Base-by-base conservation (phyloP, 2,888 invertebrate genomes). In the Drosophila birchii region DNA sequence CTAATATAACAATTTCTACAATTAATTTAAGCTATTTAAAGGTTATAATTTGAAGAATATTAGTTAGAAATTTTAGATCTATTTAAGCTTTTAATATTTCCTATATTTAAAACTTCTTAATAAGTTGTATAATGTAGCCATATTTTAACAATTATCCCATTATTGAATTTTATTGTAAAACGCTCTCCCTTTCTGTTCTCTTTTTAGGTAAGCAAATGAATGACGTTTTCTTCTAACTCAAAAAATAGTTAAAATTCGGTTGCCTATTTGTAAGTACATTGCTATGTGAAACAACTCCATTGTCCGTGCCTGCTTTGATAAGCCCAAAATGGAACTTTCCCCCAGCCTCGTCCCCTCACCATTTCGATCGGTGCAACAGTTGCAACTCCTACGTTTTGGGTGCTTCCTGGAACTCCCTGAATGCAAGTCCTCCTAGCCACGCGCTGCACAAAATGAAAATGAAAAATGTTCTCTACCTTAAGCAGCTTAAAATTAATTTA, bases 401-500 rank as follows among this genome's bases (percentile, higher is more conserved):
- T 9, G 16, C 49, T 8, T 20, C 56, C 41, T 38, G 29, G 45
- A 45, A 45, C 23, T 23, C 4, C 44, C 54, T 55, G 67, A 58
- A 47, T 47, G 36, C 47, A 72, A 36, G 73, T 68, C 16, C 45
- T 18, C 23, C 53, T 29, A 23, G 60, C 56, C 66, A 58, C 53
- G 57, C 61, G 62, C 49, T 44, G 41, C 38, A 68, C 66, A 80
- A 76, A 85, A 78, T 67, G 56, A 75, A 66, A 89, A 82, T 79
- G 64, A 81, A 81, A 89, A 84, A 88, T 79, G 74, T 79, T 81
- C 76, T 77, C 66, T 66, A 61, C 72, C 89, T 86, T 88, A 90
- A 88, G 86, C 87, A 76, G 90, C 86, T 86, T 86, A 89, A 86
- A 86, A 90, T 86, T 84, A 90, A 90, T 88, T 86, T 81, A 72